Percentiles rank a stretch among this genome's conserved stretches.
phyloP scores from a whole-genome alignment of 1,140 invertebrate genomes.

The Cherax destructor region DNA sequence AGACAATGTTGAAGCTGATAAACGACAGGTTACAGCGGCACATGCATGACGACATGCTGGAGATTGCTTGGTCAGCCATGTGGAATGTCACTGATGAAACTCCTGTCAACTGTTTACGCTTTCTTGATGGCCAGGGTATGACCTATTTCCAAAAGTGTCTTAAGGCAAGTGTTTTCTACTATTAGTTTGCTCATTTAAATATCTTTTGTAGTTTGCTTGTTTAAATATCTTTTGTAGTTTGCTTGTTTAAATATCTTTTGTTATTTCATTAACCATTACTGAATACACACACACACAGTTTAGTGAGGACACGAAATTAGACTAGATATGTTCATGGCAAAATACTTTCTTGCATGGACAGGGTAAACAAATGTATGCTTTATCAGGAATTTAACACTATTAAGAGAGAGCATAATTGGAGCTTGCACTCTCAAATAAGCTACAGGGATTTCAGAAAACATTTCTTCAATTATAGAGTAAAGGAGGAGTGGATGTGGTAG shows the following conservation, averaged over 20 bases:
- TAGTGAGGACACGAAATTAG: too few relatives aligned
- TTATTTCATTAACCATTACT: too few relatives aligned
- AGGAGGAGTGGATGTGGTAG: too few relatives aligned
- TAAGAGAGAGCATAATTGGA: too few relatives aligned
- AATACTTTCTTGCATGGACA: too few relatives aligned
- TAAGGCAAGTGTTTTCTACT: constrained; percentile 24
- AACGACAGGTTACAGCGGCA: constrained; percentile 40
- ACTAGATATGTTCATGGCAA: too few relatives aligned
- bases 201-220: neutral
- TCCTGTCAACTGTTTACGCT: constrained; percentile 91
- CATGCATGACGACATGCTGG: constrained; percentile 65
- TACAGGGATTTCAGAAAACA: too few relatives aligned
- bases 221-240: constrained; percentile 9
- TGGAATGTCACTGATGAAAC: constrained; percentile 99
- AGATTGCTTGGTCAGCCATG: constrained; percentile 91
- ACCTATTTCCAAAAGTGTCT: constrained; percentile 90
- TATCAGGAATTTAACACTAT: too few relatives aligned
- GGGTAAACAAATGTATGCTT: too few relatives aligned
- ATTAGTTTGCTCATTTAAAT: constrained; percentile 16
- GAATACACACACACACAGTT: too few relatives aligned
- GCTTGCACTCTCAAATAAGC: too few relatives aligned
- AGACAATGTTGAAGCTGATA: constrained; percentile 64
- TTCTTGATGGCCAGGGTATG: constrained; percentile 91
- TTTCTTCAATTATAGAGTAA: too few relatives aligned
- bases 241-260: neutral